Base-by-base conservation (phyloP, 2,888 invertebrate genomes). In the Noctua pronuba region DNA sequence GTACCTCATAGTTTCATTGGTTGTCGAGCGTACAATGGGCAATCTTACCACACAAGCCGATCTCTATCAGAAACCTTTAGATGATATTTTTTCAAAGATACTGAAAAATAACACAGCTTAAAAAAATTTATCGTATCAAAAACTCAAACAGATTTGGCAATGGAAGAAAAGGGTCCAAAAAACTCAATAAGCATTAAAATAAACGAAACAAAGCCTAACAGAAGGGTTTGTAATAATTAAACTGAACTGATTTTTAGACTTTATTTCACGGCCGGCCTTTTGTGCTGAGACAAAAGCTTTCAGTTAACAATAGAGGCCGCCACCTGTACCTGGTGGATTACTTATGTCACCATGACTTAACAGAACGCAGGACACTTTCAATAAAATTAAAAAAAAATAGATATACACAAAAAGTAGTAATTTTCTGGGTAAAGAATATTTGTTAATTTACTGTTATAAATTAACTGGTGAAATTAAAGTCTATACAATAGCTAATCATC, bases 201-300 rank as follows among this genome's bases (percentile, higher is more conserved):
- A 83, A 73, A 55, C 58, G 52, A 74, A 85, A 88, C 88, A 90
- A 89, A 85, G 84, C 79, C 73, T 52, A 80, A 73, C 80, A 88
- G 88, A 90, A 90, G 88, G 90, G 91, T 86, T 89, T 88, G 88
- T 82, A 88, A 88, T 91, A 90, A 91, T 91, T 90, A 91, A 90
- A 86, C 82, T 80, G 76, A 77, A 81, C 85, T 88, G 92, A 91
- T 91, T 91, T 90, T 91, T 91, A 80, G 89, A 90, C 89, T 91
- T 90, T 88, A 86, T 90, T 91, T 87, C 85, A 90, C 83, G 82
- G 82, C 88, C 83, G 75, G 87, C 87, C 87, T 88, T 91, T 91
- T 86, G 91, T 91, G 31, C 38, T 44, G 58, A 85, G 84, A 91
- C 91, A 91, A 91, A 91, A 83, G 91, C 73, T 83, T 83, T 75